Evolutionary conservation across 2,797 vertebrate species (phyloP), one percentile per base, ranked within the genome.

Genomic region (Pantherophis vulpinus): DNA sequence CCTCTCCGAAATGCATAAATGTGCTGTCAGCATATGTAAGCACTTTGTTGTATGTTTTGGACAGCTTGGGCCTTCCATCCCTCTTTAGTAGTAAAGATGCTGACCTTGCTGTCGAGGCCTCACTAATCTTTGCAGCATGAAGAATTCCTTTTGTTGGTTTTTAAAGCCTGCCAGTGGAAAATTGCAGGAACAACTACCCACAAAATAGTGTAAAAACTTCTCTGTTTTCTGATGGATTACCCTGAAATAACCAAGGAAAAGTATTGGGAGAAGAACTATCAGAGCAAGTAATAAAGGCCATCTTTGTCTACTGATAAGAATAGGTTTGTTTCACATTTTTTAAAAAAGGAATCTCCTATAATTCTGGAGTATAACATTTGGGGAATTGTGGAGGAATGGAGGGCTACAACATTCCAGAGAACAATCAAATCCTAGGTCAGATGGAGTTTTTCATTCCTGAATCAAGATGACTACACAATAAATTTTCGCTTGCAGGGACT

Each of bases 91-190:
- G 92, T 89, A 92, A 95, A 95, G 92, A 1, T 94, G 94, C 95
- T 95, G 96, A 95, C 92, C 93, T 83, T 91, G 95, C 95, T 87
- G 95, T 92, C 37, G 92, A 93, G 94, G 90, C 60, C 29, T 42
- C 83, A 0, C 63, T 92, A 66, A 14, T 8, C 23, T 83, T 14
- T 0, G 20, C 91, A 10, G 90, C 89, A 93, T 93, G 94, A 59
- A 93, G 0, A 12, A n/a, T 4, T 88, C 47, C 13, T 0, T 58
- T 66, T 93, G 93, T 88, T 93, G 89, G 92, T 0, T 94, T 95
- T 42, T 59, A 2, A 0, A 11, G 74, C 92, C 0, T 90, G 95
- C 95, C 96, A 96, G 93, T 10, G 86, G 92, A 95, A 96, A 94
- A 96, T 94, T 66, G 95, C 7, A 87, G 94, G 94, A 92, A 92